phyloP scores from a whole-genome alignment of 2,888 invertebrate genomes.

The Drosophila melanosoma region DNA sequence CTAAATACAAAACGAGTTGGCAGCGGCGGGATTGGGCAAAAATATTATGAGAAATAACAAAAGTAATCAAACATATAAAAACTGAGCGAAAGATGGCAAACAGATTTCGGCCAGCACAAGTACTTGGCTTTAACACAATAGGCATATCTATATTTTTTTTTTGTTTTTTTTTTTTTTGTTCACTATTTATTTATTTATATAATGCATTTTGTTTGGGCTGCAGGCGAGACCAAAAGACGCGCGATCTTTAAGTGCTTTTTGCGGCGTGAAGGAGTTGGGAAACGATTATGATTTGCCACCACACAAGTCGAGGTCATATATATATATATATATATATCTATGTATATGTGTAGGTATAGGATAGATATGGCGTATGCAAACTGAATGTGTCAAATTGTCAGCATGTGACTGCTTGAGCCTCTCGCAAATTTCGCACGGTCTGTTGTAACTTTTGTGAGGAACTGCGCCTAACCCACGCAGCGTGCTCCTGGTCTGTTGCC shows the following conservation, averaged over 20 bases:
- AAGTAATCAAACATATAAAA: conserved; percentile 60
- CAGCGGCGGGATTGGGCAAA: conserved; percentile 58
- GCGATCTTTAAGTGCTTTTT: conserved; percentile 21
- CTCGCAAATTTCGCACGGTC: conserved; percentile 67
- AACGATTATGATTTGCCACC: conserved; percentile 76
- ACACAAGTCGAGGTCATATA: conserved; percentile 66
- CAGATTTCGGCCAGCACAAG: conserved; percentile 8
- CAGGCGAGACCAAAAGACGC: conserved; percentile 27
- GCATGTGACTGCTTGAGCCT: conserved; percentile 51
- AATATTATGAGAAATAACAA: conserved; percentile 78
- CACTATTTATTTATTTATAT: conserved; percentile 51
- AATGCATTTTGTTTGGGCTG: conserved; percentile 44
- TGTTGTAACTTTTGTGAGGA: conserved; percentile 1
- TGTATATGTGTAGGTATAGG: neutral
- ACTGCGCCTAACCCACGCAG: conserved; percentile 67
- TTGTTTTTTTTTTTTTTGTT: too few species aligned
- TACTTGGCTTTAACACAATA: conserved; percentile 15
- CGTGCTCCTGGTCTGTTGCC: conserved; percentile 36
- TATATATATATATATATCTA: neutral
- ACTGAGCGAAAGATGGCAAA: conserved; percentile 9
- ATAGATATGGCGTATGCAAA: conserved; percentile 27
- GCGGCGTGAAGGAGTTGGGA: conserved; percentile 70
- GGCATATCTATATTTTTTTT: conserved; percentile 1
- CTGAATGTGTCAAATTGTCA: conserved; percentile 68
- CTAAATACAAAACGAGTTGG: conserved; percentile 66